Evolutionary conservation across 2,113 vertebrate genomes (phyloP).

Genomic region (Bettongia penicillata): DNA sequence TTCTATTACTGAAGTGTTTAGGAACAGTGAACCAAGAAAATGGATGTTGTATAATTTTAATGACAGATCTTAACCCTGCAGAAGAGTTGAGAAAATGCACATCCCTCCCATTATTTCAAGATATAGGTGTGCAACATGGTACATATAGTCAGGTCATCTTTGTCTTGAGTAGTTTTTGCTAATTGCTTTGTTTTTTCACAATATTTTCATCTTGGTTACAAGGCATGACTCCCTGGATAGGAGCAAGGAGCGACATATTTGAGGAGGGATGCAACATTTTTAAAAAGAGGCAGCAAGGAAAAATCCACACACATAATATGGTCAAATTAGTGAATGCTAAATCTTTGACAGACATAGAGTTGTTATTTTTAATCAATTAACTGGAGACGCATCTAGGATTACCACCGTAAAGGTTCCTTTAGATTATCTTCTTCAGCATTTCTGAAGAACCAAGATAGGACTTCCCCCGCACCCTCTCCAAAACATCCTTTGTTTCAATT

Average conservation of each 20-base stretch:
- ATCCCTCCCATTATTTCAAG: background rate
- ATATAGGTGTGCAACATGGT: background rate
- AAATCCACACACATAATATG: background rate
- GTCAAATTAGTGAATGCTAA: background rate
- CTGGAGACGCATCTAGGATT: background rate
- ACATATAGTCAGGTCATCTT: background rate
- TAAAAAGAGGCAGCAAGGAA: background rate
- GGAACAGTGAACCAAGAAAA: background rate
- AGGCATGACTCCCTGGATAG: background rate
- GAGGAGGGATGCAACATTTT: background rate
- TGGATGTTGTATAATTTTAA: background rate
- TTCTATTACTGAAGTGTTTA: background rate
- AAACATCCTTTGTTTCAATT: background rate
- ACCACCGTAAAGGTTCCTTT: background rate
- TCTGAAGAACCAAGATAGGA: background rate
- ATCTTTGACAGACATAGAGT: background rate
- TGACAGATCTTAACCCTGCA: background rate
- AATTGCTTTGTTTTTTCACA: background rate
- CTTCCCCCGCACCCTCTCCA: background rate
- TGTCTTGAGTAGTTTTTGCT: background rate
- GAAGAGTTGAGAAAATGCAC: background rate
- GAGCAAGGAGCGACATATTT: background rate
- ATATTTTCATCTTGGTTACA: background rate
- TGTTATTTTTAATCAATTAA: background rate
- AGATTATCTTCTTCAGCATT: background rate